Evolutionary conservation across 2,797 vertebrate species (phyloP).

Genomic region (Sebastes cheni): DNA sequence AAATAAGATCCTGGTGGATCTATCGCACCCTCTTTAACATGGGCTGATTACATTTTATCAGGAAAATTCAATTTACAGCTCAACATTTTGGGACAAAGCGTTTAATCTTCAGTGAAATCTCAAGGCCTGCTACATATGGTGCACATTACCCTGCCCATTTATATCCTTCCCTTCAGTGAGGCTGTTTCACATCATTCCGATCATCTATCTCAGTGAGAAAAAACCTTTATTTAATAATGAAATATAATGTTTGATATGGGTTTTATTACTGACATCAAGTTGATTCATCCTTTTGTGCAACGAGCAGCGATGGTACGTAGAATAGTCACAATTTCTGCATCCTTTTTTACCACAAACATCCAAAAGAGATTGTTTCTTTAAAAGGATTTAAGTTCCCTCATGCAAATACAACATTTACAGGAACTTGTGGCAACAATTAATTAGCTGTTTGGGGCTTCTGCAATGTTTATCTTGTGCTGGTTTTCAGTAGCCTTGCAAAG

Average conservation of each 20-base stretch:
- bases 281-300: neutral
- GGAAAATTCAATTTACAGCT: slow-evolving; percentile 53
- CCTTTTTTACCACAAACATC: neutral
- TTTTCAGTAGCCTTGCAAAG: neutral
- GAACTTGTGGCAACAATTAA: neutral
- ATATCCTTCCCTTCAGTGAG: neutral
- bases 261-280: neutral
- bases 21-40: neutral
- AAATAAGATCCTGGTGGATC: slow-evolving; percentile 18
- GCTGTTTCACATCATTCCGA: slow-evolving; percentile 4
- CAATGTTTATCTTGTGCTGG: neutral
- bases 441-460: neutral
- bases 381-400: neutral
- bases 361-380: neutral
- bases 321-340: neutral
- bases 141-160: slow-evolving; percentile 21
- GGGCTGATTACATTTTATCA: slow-evolving; percentile 35
- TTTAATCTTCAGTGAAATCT: slow-evolving; percentile 35
- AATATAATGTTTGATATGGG: neutral
- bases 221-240: neutral
- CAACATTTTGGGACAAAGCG: slow-evolving; percentile 22
- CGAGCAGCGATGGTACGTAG: neutral
- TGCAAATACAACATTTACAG: neutral
- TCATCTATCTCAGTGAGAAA: neutral
- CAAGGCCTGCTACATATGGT: slow-evolving; percentile 26